Evolutionary conservation across 2,888 invertebrate species (phyloP).

Genomic region (Chirona hameri): DNA sequence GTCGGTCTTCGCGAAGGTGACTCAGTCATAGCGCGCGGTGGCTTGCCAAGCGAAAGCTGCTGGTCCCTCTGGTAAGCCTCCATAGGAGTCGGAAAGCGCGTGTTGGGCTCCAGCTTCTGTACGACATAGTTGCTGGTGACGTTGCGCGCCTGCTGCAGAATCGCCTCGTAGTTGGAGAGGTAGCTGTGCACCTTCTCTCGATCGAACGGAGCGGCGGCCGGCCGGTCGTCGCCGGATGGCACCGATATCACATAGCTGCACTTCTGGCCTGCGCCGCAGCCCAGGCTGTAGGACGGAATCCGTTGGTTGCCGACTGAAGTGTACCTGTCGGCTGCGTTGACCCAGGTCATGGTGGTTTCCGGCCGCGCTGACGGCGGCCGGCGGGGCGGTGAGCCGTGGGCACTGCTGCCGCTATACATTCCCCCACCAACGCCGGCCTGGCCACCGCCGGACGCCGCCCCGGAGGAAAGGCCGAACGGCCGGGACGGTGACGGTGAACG

Average conservation of each 20-base stretch:
- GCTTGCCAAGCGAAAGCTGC: neutral
- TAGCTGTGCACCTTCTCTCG: neutral
- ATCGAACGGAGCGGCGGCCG: neutral
- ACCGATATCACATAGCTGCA: neutral
- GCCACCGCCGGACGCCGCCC: too few relatives aligned
- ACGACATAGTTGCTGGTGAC: conserved; percentile 3
- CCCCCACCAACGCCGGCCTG: neutral
- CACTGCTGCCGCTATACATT: neutral
- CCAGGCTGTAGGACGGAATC: neutral
- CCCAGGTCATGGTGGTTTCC: neutral
- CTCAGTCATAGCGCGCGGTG: neutral
- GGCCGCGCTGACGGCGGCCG: neutral
- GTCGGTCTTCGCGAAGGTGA: neutral
- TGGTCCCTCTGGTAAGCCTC: conserved; percentile 10
- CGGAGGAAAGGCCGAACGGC: neutral
- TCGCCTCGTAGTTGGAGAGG: neutral
- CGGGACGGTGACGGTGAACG: neutral
- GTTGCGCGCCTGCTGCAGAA: conserved; percentile 8
- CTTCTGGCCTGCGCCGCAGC: neutral
- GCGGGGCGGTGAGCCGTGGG: neutral
- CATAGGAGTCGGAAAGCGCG: neutral
- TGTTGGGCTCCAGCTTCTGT: conserved; percentile 1
- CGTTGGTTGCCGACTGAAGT: neutral
- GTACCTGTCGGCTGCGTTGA: neutral
- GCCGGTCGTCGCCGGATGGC: neutral